Percentiles rank a stretch among this genome's conserved stretches.
Conservation (phyloP, 2,888 invertebrate species). For the Ichneumoninae sp. region DNA sequence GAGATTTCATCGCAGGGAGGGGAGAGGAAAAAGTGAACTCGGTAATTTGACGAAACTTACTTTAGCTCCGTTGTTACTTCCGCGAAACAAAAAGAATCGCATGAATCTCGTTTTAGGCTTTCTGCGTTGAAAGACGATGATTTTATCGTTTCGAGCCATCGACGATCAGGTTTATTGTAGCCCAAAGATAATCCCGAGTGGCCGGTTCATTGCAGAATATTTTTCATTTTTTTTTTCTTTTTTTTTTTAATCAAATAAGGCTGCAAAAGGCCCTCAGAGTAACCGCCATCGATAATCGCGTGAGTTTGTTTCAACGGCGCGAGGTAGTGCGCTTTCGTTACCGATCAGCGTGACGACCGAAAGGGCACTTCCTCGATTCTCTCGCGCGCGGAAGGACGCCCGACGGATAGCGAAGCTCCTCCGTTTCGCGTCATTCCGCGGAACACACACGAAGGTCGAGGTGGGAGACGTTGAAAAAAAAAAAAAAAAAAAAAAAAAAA, state of each 20-base stretch:
- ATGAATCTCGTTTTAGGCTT: conserved; percentile 16
- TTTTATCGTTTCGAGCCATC: conserved; percentile 33
- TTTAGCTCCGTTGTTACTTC: conserved; percentile 23
- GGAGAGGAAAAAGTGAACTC: conserved; percentile 43
- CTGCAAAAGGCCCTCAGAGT: not conserved
- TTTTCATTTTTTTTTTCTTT: not conserved
- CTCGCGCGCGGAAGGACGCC: conserved; percentile 38
- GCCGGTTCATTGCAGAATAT: conserved; percentile 20
- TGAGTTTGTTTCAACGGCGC: conserved; percentile 1
- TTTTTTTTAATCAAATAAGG: conserved; percentile 6
- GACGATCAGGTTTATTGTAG: conserved; percentile 50
- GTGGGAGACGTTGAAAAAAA: not conserved
- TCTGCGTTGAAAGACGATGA: not conserved
- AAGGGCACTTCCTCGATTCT: conserved; percentile 33
- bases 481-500: not conserved
- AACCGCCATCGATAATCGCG: conserved; percentile 31
- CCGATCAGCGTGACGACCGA: conserved; percentile 10
- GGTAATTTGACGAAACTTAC: conserved; percentile 43
- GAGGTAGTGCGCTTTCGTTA: conserved; percentile 31
- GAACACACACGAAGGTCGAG: not conserved
- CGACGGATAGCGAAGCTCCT: conserved; percentile 48
- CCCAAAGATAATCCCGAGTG: conserved; percentile 63
- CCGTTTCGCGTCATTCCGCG: conserved; percentile 52
- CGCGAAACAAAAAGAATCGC: not conserved
- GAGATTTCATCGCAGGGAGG: not conserved